Conservation (phyloP, 2,888 invertebrate species). For the Cyclophora albipunctata region DNA sequence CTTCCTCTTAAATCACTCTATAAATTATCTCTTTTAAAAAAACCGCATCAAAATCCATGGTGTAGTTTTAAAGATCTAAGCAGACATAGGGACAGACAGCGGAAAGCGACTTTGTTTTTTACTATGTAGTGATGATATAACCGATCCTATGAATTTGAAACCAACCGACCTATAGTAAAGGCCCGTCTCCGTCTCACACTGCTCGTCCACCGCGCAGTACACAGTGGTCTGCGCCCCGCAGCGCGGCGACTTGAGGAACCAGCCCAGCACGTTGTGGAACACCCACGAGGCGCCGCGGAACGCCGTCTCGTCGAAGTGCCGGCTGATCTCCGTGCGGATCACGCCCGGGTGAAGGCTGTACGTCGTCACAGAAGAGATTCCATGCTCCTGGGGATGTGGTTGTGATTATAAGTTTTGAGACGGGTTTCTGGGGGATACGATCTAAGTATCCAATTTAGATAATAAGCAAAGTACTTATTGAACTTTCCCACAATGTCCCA, state of each 20-base stretch:
- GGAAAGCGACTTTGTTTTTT: too few species aligned
- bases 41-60: too few species aligned
- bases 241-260: constrained; percentile 72
- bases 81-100: neutral
- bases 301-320: constrained; percentile 66
- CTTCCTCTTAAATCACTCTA: too few species aligned
- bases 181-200: constrained; percentile 73
- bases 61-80: neutral
- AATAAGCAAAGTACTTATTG: too few species aligned
- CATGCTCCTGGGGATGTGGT: constrained; percentile 34
- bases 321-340: constrained; percentile 78
- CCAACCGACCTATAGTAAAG: constrained; percentile 64
- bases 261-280: constrained; percentile 41
- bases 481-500: too few species aligned
- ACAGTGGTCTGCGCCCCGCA: constrained; percentile 85
- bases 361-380: constrained; percentile 64
- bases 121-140: neutral
- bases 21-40: too few species aligned
- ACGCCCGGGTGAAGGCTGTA: constrained; percentile 80
- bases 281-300: constrained; percentile 40
- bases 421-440: too few species aligned
- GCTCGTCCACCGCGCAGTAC: constrained; percentile 80
- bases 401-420: too few species aligned
- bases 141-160: too few species aligned
- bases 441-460: too few species aligned